These are phyloP conservation scores for Rhinella marina DNA, from an alignment of 2,797 vertebrate genomes.

Conservation along the genomic window DNA sequence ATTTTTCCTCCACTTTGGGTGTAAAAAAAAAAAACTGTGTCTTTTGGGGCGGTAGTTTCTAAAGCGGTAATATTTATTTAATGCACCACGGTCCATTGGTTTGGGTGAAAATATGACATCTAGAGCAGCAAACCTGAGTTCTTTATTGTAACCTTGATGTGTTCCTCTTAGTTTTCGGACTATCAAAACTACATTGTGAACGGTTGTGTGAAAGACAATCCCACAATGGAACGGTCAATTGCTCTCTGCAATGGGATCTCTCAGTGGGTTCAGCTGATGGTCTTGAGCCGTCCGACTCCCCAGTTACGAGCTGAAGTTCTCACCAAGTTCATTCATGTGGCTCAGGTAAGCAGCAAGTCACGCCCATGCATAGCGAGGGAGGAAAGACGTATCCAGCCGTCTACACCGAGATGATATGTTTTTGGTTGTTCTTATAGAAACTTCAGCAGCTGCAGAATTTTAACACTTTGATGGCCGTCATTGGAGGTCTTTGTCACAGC, in stretches of 20 bases:
- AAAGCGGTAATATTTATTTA: background rate
- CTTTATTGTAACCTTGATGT: background rate
- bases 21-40: too few relatives aligned
- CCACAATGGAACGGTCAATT: constrained; percentile 93
- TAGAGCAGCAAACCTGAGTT: background rate
- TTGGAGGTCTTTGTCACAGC: constrained; percentile 93
- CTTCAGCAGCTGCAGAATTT: constrained; percentile 93
- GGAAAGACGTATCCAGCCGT: background rate
- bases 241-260: constrained; percentile 93
- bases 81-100: background rate
- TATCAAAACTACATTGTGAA: constrained; percentile 92
- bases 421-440: constrained; percentile 73
- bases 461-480: constrained; percentile 96
- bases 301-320: constrained; percentile 96
- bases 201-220: constrained; percentile 93
- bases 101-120: background rate
- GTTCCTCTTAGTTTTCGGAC: constrained; percentile 81
- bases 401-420: background rate
- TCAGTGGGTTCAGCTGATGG: constrained; percentile 98
- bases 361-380: background rate
- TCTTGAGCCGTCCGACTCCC: constrained; percentile 92
- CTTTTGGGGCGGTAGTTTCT: too few relatives aligned
- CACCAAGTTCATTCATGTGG: constrained; percentile 94
- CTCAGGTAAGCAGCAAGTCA: constrained; percentile 79
- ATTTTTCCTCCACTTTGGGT: too few relatives aligned